Percentiles rank a stretch among this genome's conserved stretches.
These are phyloP conservation scores for Anoplophora glabripennis DNA, from an alignment of 1,140 invertebrate species.

Conservation along the genomic window DNA sequence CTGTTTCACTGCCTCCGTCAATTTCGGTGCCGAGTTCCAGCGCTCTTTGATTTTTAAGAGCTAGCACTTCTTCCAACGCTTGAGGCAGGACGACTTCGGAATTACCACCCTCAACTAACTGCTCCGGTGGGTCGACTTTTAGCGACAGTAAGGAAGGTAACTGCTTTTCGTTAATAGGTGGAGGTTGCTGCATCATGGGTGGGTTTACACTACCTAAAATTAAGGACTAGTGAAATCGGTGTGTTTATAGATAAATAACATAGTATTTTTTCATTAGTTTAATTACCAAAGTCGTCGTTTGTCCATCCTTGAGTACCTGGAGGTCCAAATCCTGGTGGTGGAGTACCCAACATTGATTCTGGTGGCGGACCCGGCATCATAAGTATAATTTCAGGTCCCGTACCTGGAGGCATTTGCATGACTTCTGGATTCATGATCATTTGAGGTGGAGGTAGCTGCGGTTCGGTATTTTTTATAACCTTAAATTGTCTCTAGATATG, in stretches of 20 bases:
- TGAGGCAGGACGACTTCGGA: conserved; percentile 71
- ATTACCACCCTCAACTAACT: conserved; percentile 44
- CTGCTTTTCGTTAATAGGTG: conserved; percentile 34
- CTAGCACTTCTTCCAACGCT: conserved; percentile 83
- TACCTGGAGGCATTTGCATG: conserved; percentile 8
- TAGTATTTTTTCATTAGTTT: neutral
- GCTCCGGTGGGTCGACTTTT: conserved; percentile 59
- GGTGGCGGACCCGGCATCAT: neutral
- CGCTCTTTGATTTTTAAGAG: conserved; percentile 80
- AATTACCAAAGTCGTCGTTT: conserved; percentile 15
- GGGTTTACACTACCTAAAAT: conserved; percentile 1
- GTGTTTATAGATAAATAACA: neutral
- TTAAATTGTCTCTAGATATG: no score
- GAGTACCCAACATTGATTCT: neutral
- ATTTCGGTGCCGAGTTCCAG: conserved; percentile 62
- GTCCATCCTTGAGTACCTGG: conserved; percentile 16
- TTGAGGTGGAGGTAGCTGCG: neutral
- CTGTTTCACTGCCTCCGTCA: conserved; percentile 5
- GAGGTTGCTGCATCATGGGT: conserved; percentile 11
- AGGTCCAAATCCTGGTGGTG: conserved; percentile 4
- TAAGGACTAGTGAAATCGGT: neutral
- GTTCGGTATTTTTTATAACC: no score
- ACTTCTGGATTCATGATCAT: neutral
- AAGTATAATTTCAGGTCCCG: conserved; percentile 1
- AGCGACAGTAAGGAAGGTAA: conserved; percentile 56